Evolutionary conservation across 1,140 invertebrate genomes (phyloP), one percentile per base, ranked within the genome.

Genomic region (Charaxes varanes): DNA sequence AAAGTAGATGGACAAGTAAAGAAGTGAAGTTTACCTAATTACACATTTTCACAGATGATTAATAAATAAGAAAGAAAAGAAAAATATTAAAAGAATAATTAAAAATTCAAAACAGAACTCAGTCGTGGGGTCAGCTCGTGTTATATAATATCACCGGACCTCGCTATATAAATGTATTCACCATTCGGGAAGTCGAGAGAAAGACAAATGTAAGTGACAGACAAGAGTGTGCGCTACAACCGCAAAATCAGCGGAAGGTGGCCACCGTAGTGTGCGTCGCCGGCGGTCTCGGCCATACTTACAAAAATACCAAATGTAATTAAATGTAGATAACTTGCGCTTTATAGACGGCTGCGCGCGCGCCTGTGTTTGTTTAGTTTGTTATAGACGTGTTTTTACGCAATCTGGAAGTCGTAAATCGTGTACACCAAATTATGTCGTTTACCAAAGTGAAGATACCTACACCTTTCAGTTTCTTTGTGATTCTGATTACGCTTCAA

Each of bases 291-390:
- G 41, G 38, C 62, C 63, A 62, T 73, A 76, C 74, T 77, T 73
- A 82, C 71, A 77, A 82, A 82, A 82, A 79, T 82, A 82, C 78
- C 78, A 62, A 76, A 76, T 72, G 78, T 79, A 79, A 82, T 82
- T 78, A 82, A 82, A 82, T 77, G 70, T 71, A 73, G 68, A 77
- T 81, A 81, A 73, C 77, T 77, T 76, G 67, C 67, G 62, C 74
- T 82, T 82, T 82, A 82, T 77, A 71, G 74, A 70, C 74, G 78
- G 70, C 56, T 79, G 74, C 64, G 63, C 68, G 65, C 70, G 63
- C 66, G 67, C 57, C 66, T 70, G 67, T 82, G 72, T 82, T 80
- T 80, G 72, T 80, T 74, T 78, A 80, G 67, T 78, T 67, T 67
- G 58, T 76, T 78, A 72, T 78, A 76, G 63, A 70, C 67, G 76